Conservation (phyloP, 2,113 vertebrate genomes). For the Pterocles gutturalis region DNA sequence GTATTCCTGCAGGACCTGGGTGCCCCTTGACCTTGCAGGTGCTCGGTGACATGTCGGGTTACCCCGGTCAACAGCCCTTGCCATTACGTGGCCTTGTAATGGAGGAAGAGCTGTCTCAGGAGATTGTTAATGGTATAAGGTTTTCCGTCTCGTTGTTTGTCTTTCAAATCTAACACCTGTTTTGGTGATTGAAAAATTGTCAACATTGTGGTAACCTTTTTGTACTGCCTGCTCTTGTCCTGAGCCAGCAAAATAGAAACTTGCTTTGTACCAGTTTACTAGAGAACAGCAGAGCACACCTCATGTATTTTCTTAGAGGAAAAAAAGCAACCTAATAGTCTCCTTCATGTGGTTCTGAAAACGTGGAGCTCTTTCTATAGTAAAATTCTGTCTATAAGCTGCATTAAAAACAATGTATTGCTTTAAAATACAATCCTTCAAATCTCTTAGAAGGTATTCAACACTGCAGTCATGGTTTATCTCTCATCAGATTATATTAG, state of each 20-base stretch:
- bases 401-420: not conserved
- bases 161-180: not conserved
- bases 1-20: not conserved
- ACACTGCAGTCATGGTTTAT: not conserved
- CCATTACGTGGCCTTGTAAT: not conserved
- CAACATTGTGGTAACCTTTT: not conserved
- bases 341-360: rapidly evolving
- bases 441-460: not conserved
- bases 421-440: not conserved
- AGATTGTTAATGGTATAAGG: not conserved
- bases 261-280: not conserved
- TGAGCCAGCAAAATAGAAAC: not conserved
- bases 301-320: not conserved
- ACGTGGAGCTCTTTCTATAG: rapidly evolving
- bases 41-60: rapidly evolving
- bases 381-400: not conserved
- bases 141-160: not conserved
- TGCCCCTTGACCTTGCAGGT: not conserved
- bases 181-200: not conserved
- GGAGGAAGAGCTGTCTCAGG: rapidly evolving
- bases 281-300: not conserved
- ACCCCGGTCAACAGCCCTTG: not conserved
- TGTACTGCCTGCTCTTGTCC: not conserved
- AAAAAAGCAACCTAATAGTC: not conserved
- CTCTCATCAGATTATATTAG: not conserved